These are phyloP conservation scores for Drosophila borealis DNA, from an alignment of 2,888 invertebrate genomes.

Conservation along the genomic window DNA sequence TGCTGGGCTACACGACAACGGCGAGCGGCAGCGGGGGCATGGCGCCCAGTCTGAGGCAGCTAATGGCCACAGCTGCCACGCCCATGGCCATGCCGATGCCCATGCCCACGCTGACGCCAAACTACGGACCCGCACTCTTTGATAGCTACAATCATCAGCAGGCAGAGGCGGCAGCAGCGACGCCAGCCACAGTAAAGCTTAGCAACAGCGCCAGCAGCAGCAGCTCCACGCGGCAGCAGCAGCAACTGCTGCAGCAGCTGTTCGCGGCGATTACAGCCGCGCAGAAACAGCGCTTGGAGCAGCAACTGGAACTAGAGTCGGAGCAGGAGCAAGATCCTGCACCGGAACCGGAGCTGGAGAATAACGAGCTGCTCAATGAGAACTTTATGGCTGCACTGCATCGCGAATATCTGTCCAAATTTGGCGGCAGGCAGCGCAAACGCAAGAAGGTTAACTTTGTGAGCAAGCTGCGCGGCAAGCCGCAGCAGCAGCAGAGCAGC, in stretches of 20 bases:
- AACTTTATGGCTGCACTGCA: constrained; percentile 79
- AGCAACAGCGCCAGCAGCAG: constrained; percentile 27
- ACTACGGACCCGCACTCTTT: constrained; percentile 74
- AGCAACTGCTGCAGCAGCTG: constrained; percentile 68
- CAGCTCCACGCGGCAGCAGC: constrained; percentile 18
- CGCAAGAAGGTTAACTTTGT: constrained; percentile 47
- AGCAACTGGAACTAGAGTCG: constrained; percentile 9
- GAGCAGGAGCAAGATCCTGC: constrained; percentile 2
- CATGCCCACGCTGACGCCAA: constrained; percentile 54
- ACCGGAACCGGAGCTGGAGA: constrained; percentile 42
- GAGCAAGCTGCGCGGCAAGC: constrained; percentile 12
- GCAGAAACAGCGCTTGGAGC: constrained; percentile 27
- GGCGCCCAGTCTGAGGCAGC: constrained; percentile 62
- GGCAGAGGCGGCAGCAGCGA: constrained; percentile 5
- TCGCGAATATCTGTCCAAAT: constrained; percentile 66
- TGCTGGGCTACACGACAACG: constrained; percentile 69
- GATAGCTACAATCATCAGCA: constrained; percentile 57
- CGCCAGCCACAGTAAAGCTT: constrained; percentile 37
- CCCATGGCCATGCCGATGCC: constrained; percentile 44
- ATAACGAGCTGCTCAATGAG: constrained; percentile 68
- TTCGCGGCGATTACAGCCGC: constrained; percentile 56
- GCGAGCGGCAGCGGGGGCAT: constrained; percentile 58
- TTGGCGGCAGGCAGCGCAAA: constrained; percentile 52
- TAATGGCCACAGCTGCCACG: constrained; percentile 59
- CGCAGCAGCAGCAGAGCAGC: constrained; percentile 15